These are phyloP conservation scores for Mormyrops attenuatus DNA, from an alignment of 2,797 vertebrate genomes.

Conservation along the genomic window DNA sequence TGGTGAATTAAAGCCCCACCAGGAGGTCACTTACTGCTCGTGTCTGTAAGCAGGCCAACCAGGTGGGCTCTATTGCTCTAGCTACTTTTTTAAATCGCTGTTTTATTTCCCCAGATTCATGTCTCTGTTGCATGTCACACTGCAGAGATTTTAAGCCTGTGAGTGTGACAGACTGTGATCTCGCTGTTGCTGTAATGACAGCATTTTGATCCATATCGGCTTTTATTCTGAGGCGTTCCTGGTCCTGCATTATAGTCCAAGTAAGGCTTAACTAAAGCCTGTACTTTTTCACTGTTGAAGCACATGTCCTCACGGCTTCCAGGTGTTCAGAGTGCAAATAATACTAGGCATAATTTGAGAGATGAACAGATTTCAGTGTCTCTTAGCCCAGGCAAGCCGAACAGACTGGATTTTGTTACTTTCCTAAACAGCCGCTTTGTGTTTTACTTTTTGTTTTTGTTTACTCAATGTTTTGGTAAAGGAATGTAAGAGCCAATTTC, in stretches of 20 bases:
- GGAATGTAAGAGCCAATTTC: neutral
- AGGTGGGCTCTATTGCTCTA: neutral
- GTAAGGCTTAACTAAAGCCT: neutral
- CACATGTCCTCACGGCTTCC: neutral
- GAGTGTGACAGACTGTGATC: neutral
- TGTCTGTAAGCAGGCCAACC: neutral
- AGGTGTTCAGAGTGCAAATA: neutral
- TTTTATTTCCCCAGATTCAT: neutral
- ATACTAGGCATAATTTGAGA: neutral
- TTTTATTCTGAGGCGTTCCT: neutral
- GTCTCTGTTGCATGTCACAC: neutral
- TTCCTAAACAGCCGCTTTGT: neutral
- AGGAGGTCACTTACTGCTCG: neutral
- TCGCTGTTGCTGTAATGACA: neutral
- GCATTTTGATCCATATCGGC: neutral
- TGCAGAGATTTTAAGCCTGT: neutral
- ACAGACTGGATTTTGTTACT: neutral
- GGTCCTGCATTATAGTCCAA: neutral
- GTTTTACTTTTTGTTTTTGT: neutral
- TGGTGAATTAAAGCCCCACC: neutral
- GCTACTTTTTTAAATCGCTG: neutral
- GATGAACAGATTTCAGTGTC: neutral
- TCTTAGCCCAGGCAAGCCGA: neutral
- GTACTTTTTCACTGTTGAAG: neutral
- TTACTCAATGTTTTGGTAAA: neutral